Base-by-base conservation (phyloP, 2,797 vertebrate genomes). In the Molossus alvarezi region DNA sequence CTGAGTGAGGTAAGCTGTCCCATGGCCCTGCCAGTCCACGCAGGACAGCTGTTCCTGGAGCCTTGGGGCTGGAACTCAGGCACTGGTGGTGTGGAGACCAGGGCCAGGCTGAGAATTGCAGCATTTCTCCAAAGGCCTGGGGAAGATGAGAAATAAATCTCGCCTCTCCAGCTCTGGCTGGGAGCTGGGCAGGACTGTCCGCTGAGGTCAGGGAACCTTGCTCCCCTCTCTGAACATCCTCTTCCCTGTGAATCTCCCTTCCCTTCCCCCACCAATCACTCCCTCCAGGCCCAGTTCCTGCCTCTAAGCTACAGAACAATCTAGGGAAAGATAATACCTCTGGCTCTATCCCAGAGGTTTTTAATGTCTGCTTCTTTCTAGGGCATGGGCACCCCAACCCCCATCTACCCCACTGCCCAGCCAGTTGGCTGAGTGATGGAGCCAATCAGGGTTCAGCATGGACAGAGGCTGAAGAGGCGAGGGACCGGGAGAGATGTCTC, bases 91-190 rank as follows among this genome's bases (percentile, higher is more conserved):
- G 13, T 77, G 71, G 77, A 71, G 75, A 6, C 58, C 88, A 97
- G 60, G 9, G 9, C 53, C 21, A 17, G 64, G 27, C 60, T 25
- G 72, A 89, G 60, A 85, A 37, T 6, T 67, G 81, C 45, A 11
- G 15, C 41, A 41, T 72, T 58, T 91, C 21, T 88, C 82, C 13
- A 69, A 51, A 91, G 60, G 62, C 37, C 41, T 69, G 45, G 45
- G 45, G 57, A 81, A 96, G 72, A 79, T 57, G 67, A 23, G 64
- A 96, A 81, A 82, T 71, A 81, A 91, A 79, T 87, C 48, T n/a
- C 33, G 1, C 27, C 0, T 3, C 21, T 51, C 17, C 58, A 33
- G 29, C 27, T 84, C 17, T 73, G 48, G 25, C n/a, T 13, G 41
- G 23, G 57, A 13, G 21, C 33, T 67, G 57, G 58, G 25, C 45